Evolutionary conservation across 64 coral and sea anemone genomes (phyloP), one percentile per base, ranked within the genome.

Genomic region (Porites australiensis): DNA sequence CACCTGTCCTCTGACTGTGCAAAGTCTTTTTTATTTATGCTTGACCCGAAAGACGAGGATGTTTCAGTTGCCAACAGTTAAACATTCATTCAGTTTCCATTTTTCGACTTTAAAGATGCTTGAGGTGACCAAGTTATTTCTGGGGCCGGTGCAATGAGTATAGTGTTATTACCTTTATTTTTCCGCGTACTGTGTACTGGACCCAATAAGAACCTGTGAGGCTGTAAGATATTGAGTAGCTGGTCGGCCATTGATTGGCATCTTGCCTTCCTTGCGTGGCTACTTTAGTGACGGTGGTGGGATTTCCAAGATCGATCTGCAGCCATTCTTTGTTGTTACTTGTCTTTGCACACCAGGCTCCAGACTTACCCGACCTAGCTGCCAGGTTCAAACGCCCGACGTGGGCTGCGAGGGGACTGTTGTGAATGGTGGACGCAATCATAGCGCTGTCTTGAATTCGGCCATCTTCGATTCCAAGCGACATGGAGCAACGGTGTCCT

Each of bases 181-280:
- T 66, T 3, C 67, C 67, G 2, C 62, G 67, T 64, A 55, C 82
- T 11, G 82, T 86, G 62, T 69, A 86, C 27, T 69, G 50, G 20
- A 72, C 82, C 82, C 82, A 66, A 44, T 67, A 79, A 20, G 77
- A 79, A 59, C 54, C 54, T 13, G 77, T 27, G 5, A 86, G 61
- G 21, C 82, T 86, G 82, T 70, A 86, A 50, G 44, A 67, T 9
- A 86, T 15, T 13, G 63, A 70, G 46, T 86, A 70, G 14, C 82
- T 86, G 3, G 62, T 86, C 27, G 64, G 9, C 82, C 82, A 86
- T 15, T 69, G 5, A 47, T 37, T 19, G 9, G 13, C 0, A 13
- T 86, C 62, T 27, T 86, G 82, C 20, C 82, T 66, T 21, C 82
- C 82, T 86, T 86, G 82, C 0, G 63, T 86, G 14, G 82, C 82